These are phyloP conservation scores for Sparus aurata DNA, from an alignment of 2,797 vertebrate genomes.

Conservation along the genomic window DNA sequence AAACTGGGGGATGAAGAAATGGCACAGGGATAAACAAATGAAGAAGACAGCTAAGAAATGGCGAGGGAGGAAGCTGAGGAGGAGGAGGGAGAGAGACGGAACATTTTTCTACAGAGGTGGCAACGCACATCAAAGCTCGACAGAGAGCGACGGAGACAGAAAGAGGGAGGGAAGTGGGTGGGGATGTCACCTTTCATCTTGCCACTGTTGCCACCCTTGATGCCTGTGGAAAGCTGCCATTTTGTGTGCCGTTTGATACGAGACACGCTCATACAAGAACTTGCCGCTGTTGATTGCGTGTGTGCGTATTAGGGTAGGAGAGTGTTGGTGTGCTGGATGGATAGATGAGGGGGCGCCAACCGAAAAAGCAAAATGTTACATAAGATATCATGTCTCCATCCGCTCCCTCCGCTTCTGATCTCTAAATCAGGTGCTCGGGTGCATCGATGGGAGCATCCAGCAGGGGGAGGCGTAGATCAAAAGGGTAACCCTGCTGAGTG, in stretches of 20 bases:
- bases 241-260: constrained; percentile 75
- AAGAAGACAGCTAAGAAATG: constrained; percentile 37
- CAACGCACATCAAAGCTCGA: constrained; percentile 66
- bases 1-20: constrained; percentile 48
- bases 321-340: constrained; percentile 41
- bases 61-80: constrained; percentile 30
- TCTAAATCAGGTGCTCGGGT: constrained; percentile 31
- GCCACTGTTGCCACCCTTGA: constrained; percentile 64
- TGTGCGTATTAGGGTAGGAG: constrained; percentile 23
- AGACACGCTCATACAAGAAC: constrained; percentile 34
- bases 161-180: constrained; percentile 69
- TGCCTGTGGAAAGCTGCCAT: constrained; percentile 68
- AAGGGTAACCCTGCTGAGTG: constrained; percentile 55
- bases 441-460: constrained; percentile 54
- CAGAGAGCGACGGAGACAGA: constrained; percentile 22
- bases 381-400: constrained; percentile 55
- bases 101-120: constrained; percentile 61
- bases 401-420: constrained; percentile 44
- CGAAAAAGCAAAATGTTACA: constrained; percentile 64
- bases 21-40: constrained; percentile 40
- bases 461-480: constrained; percentile 49
- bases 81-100: constrained; percentile 44
- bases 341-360: constrained; percentile 51
- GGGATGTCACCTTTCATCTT: constrained; percentile 84
- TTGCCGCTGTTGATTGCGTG: constrained; percentile 21